Evolutionary conservation across 2,888 invertebrate species (phyloP).

Genomic region (Trachelus troglodyta): DNA sequence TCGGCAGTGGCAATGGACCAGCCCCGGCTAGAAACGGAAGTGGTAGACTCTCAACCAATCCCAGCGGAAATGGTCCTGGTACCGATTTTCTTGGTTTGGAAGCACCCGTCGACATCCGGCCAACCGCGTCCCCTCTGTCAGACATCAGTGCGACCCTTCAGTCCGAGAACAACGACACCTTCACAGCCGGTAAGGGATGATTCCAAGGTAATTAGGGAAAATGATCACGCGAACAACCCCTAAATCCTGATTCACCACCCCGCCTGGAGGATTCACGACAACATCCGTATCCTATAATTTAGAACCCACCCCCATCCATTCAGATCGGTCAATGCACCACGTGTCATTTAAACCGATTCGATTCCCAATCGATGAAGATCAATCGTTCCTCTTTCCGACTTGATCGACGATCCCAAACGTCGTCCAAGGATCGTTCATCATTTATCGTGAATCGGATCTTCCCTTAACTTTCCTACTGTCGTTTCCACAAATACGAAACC

Average conservation of each 20-base stretch:
- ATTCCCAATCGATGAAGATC: not conserved
- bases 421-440: not conserved
- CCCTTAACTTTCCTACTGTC: not conserved
- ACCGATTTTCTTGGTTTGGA: constrained; percentile 59
- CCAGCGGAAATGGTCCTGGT: constrained; percentile 16
- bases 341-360: too few species aligned
- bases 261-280: not conserved
- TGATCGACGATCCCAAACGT: not conserved
- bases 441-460: not conserved
- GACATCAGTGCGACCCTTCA: constrained; percentile 56
- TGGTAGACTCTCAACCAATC: constrained; percentile 21
- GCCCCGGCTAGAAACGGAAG: constrained; percentile 31
- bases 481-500: not conserved
- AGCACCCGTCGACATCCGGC: constrained; percentile 53
- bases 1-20: constrained; percentile 53
- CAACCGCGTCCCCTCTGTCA: constrained; percentile 58
- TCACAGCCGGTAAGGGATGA: constrained; percentile 43
- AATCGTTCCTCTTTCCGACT: not conserved
- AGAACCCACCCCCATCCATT: too few species aligned
- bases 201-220: not conserved
- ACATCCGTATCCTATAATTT: not conserved
- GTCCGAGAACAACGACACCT: constrained; percentile 61
- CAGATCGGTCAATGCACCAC: not conserved
- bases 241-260: too few species aligned
- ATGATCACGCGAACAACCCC: not conserved